Evolutionary conservation across 2,113 vertebrate species (phyloP).

Genomic region (Climacteris rufus): DNA sequence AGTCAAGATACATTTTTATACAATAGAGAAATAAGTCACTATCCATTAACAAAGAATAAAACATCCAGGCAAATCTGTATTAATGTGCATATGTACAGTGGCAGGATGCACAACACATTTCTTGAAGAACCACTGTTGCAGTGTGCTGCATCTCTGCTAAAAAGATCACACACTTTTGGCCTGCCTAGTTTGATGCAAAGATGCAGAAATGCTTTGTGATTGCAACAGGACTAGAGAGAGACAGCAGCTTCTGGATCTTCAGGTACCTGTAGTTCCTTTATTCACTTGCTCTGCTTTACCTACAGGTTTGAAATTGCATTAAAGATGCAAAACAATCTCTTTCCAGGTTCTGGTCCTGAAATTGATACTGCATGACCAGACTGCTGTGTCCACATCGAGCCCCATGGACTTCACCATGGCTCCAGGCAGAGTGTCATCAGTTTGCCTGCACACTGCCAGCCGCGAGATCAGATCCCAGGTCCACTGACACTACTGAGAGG

Average conservation of each 20-base stretch:
- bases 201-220: background rate
- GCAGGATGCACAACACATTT: background rate
- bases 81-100: background rate
- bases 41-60: slow-evolving; percentile 17
- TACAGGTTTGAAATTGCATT: background rate
- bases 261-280: background rate
- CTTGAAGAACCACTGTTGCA: background rate
- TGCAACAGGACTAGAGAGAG: background rate
- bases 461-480: background rate
- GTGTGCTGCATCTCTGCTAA: background rate
- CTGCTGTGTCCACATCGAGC: fast-evolving
- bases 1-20: slow-evolving; percentile 45
- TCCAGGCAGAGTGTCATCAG: background rate
- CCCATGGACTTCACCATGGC: background rate
- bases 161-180: background rate
- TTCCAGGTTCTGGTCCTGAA: background rate
- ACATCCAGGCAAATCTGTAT: background rate
- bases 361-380: background rate
- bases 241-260: background rate
- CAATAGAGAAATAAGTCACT: slow-evolving; percentile 6
- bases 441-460: fast-evolving
- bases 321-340: background rate
- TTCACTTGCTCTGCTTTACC: background rate
- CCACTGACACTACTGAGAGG: background rate
- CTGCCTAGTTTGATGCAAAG: background rate